Evolutionary conservation across 2,888 invertebrate species (phyloP), one percentile per base, ranked within the genome.

Genomic region (Melanargia galathea): DNA sequence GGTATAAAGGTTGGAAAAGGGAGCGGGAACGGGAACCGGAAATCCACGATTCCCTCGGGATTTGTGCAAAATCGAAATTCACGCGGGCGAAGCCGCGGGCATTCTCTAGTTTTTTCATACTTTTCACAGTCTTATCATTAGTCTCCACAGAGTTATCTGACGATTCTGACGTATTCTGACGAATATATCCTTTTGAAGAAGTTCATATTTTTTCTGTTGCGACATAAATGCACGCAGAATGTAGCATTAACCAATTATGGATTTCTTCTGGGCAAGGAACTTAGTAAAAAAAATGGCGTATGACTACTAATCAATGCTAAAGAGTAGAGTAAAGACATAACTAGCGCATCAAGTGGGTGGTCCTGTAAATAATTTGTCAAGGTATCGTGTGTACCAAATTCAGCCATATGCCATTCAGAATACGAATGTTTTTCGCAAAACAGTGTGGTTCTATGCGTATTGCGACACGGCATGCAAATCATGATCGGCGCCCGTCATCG

Each of bases 381-480:
- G 0, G 38, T n/a, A 16, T 2, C 16, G 35, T 6, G 18, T 13
- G 33, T 16, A 30, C 57, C 13, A 60, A 51, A 60, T 35, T 56
- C 40, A 56, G 10, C 40, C 38, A 10, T 66, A 62, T 52, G 0
- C 7, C 45, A 8, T 2, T 20, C 1, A 18, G 0, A 11, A 33
- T 65, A 65, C 38, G 55, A 40, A 24, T 13, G 54, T n/a, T 35
- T 48, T 45, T 57, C 8, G 46, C 48, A 45, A 40, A 40, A 48
- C 59, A 40, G 43, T 4, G 13, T 48, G 20, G 55, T 33, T 62
- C 22, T 56, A 74, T 75, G 76, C 74, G 76, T 77, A 72, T 75
- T 77, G 75, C 75, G 80, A 79, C 79, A 75, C 75, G 69, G 72
- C 76, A 84, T 84, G 84, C 82, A 82, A 86, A 86, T 84, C 73